Evolutionary conservation across 2,797 vertebrate genomes (phyloP).

Genomic region (Chelidonichthys spinosus): DNA sequence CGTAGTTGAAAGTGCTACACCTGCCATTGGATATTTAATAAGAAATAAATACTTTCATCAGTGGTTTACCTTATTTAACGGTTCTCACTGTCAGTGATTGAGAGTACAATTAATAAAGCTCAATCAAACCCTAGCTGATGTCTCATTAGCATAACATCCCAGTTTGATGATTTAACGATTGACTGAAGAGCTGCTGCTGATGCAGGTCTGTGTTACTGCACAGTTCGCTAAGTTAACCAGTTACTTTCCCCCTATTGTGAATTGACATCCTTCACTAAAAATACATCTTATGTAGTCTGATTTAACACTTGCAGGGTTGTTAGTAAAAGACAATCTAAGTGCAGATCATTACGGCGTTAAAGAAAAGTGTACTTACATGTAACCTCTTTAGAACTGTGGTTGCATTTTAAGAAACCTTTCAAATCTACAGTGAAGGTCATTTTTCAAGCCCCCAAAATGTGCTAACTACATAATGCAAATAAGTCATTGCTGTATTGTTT

Average conservation of each 20-base stretch:
- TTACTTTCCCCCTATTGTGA: background rate
- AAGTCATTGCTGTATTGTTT: background rate
- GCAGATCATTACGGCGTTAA: background rate
- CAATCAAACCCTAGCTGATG: background rate
- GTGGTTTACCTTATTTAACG: background rate
- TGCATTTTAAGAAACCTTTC: background rate
- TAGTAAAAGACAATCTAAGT: background rate
- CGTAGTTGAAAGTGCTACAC: background rate
- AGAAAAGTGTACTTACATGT: background rate
- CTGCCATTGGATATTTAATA: background rate
- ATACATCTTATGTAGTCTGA: background rate
- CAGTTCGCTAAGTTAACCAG: too few species aligned
- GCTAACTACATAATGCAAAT: background rate
- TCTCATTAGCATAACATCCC: constrained; percentile 3
- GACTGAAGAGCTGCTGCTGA: background rate
- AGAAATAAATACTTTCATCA: background rate
- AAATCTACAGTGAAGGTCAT: background rate
- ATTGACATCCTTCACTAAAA: background rate
- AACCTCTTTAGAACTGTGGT: background rate
- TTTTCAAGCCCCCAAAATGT: background rate
- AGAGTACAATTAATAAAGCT: constrained; percentile 26
- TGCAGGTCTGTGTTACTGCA: background rate
- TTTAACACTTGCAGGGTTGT: background rate
- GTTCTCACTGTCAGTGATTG: constrained; percentile 4
- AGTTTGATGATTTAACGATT: constrained; percentile 23